Conservation (phyloP, 2,797 vertebrate genomes). For the Neosilurus hyrtlii region DNA sequence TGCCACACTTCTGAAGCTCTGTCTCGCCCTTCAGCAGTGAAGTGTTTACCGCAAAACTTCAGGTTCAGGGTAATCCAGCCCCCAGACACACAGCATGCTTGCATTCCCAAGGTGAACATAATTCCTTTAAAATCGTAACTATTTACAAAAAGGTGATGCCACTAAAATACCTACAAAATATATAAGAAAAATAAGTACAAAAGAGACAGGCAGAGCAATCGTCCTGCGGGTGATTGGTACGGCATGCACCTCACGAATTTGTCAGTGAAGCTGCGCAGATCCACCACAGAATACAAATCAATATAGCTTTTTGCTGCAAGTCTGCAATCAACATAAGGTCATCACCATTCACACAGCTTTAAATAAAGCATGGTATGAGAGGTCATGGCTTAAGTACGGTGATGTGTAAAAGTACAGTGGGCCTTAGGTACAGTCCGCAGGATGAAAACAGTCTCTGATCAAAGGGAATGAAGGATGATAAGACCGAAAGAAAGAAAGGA, state of each 20-base stretch:
- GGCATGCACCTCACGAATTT: constrained; percentile 38
- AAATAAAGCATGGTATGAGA: constrained; percentile 15
- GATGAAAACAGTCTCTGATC: not conserved
- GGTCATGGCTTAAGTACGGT: not conserved
- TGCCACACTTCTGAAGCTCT: not conserved
- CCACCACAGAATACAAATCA: constrained; percentile 52
- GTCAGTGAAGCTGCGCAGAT: constrained; percentile 22
- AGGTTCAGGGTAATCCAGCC: constrained; percentile 8
- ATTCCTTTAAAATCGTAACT: not conserved
- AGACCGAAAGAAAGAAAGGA: not conserved
- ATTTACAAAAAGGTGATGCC: not conserved
- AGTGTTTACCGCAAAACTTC: constrained; percentile 11
- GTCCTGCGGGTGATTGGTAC: constrained; percentile 14
- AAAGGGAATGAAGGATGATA: not conserved
- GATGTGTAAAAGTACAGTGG: not conserved
- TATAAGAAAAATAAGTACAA: not conserved
- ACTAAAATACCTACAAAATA: constrained; percentile 6
- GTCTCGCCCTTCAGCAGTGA: constrained; percentile 22
- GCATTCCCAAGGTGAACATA: not conserved
- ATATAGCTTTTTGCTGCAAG: constrained; percentile 37
- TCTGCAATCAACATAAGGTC: constrained; percentile 33
- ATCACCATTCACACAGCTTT: not conserved
- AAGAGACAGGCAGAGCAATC: constrained; percentile 14
- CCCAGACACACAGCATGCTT: not conserved
- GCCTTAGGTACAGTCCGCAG: constrained; percentile 15